Percentiles rank a stretch among this genome's conserved stretches.
Conservation (phyloP, 2,888 invertebrate genomes). For the Antheraea yamamai region DNA sequence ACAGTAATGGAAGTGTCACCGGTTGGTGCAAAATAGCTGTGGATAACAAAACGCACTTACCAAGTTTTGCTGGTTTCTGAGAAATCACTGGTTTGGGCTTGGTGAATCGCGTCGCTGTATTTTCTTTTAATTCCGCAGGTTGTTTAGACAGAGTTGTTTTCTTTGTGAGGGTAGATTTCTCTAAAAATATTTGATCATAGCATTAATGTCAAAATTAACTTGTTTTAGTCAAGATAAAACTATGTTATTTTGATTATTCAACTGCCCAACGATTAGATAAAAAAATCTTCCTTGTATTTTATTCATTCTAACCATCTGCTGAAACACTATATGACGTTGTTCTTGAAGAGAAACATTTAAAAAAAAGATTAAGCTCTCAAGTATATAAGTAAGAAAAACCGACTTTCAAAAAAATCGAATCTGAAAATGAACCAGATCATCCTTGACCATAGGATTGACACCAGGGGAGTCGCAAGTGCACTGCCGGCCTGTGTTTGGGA, state of each 20-base stretch:
- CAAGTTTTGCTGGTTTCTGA: not conserved
- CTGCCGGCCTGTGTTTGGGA: too few species aligned
- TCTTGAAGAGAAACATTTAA: too few species aligned
- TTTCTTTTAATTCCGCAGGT: not conserved
- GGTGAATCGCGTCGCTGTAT: not conserved
- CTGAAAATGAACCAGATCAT: too few species aligned
- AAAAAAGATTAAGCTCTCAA: too few species aligned
- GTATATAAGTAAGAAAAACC: too few species aligned
- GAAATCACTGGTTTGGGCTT: not conserved
- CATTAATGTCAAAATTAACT: not conserved
- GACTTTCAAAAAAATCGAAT: too few species aligned
- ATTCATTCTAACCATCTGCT: not conserved
- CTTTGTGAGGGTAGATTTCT: not conserved
- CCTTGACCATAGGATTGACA: too few species aligned
- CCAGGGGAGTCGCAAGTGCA: too few species aligned
- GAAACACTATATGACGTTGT: not conserved
- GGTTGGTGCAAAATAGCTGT: not conserved
- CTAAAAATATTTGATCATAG: not conserved
- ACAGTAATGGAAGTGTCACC: not conserved
- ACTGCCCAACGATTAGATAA: not conserved
- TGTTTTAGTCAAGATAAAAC: not conserved
- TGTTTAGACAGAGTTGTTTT: not conserved
- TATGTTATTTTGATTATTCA: not conserved
- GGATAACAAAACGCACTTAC: not conserved
- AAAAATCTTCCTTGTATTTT: not conserved